Percentiles rank a stretch among this genome's conserved stretches.
phyloP scores from a whole-genome alignment of 2,113 vertebrate genomes.

The Cinclus cinclus region DNA sequence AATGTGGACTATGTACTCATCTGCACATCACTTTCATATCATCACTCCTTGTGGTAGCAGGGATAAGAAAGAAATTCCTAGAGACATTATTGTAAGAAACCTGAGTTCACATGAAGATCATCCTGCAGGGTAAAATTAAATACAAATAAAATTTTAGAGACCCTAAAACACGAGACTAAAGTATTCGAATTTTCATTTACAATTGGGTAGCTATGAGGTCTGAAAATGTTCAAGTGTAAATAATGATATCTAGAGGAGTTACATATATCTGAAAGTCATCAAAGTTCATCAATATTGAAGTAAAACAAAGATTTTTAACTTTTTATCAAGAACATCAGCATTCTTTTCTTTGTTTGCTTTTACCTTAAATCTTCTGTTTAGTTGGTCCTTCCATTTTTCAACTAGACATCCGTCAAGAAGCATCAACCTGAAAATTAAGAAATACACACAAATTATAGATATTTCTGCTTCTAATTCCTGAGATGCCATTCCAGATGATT shows the following conservation, averaged over 20 bases:
- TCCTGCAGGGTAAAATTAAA: neutral
- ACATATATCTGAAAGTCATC: neutral
- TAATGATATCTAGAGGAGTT: neutral
- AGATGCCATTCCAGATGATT: neutral
- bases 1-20: neutral
- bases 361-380: constrained; percentile 81
- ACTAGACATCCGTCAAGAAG: constrained; percentile 83
- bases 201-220: neutral
- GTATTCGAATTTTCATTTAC: neutral
- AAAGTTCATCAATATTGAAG: neutral
- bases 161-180: neutral
- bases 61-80: neutral
- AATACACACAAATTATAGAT: neutral
- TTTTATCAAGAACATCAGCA: neutral
- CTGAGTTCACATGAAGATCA: neutral
- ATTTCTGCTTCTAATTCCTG: neutral
- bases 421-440: constrained; percentile 76
- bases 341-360: neutral
- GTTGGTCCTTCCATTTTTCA: constrained; percentile 83
- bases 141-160: neutral
- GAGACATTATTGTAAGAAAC: neutral
- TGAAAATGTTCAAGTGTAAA: neutral
- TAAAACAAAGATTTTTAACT: neutral
- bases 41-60: neutral
- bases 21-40: neutral